Percentiles rank a stretch among this genome's conserved stretches.
Conservation (phyloP, 2,888 invertebrate species). For the Bimastos eiseni region DNA sequence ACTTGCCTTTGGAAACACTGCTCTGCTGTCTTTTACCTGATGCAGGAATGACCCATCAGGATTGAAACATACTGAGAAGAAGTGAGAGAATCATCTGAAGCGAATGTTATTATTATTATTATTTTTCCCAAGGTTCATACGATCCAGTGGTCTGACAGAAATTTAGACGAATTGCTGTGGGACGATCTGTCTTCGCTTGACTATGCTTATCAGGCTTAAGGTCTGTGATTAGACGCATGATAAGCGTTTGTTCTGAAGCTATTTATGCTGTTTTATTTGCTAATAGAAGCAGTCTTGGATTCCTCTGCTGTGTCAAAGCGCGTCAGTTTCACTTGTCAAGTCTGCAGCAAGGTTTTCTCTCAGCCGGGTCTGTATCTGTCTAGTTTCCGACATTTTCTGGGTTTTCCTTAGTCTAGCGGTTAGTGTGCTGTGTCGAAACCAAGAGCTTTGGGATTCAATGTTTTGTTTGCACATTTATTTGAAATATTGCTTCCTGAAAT, state of each 20-base stretch:
- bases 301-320: background rate
- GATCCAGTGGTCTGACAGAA: no score
- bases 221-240: background rate
- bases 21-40: no score
- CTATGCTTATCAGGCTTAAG: no score
- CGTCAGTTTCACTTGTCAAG: background rate
- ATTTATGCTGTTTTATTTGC: background rate
- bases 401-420: background rate
- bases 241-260: background rate
- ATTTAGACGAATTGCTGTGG: no score
- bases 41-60: background rate
- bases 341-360: background rate
- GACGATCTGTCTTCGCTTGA: no score
- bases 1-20: no score
- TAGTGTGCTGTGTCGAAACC: no score
- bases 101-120: no score
- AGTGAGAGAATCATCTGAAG: background rate
- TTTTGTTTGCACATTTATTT: no score
- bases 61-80: background rate
- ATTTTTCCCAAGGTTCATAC: no score
- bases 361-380: background rate
- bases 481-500: no score
- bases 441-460: no score
- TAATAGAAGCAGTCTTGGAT: background rate
- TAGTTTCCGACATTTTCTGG: background rate